phyloP scores from a whole-genome alignment of 1,140 invertebrate genomes.

The Zaprionus ornatus region DNA sequence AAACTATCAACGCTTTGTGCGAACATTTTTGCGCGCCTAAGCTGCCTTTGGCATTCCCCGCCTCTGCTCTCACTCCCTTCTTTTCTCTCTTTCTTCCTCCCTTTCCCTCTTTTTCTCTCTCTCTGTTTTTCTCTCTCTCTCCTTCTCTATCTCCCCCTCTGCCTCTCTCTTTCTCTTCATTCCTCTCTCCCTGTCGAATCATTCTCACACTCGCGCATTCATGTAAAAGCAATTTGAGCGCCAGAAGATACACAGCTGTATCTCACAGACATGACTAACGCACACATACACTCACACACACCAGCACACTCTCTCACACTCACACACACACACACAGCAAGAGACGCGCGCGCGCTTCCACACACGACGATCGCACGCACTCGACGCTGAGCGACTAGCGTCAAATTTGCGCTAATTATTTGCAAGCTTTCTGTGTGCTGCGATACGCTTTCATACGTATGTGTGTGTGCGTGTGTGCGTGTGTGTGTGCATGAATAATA shows the following conservation, averaged over 20 bases:
- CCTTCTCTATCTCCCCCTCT: neutral
- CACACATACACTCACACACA: too few species aligned
- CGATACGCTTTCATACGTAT: neutral
- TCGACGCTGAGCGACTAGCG: constrained; percentile 59
- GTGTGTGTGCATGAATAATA: neutral
- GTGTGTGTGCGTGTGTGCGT: neutral
- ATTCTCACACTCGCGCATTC: constrained; percentile 21
- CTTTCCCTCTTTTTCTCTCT: constrained; percentile 11
- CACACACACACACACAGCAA: constrained; percentile 7
- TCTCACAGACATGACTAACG: constrained; percentile 49
- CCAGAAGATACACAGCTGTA: constrained; percentile 56
- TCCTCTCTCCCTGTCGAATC: constrained; percentile 13
- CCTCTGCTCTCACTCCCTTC: constrained; percentile 5
- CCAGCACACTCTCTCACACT: neutral
- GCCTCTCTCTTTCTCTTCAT: constrained; percentile 8
- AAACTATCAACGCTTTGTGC: constrained; percentile 36
- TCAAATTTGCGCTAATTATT: constrained; percentile 80
- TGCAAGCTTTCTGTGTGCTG: constrained; percentile 57
- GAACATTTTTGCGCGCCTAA: constrained; percentile 43
- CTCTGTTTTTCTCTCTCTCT: neutral
- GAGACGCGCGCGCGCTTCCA: neutral
- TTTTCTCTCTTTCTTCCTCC: neutral
- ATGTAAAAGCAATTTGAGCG: constrained; percentile 58
- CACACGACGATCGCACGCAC: constrained; percentile 64
- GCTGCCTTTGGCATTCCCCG: neutral